Conservation (phyloP, 2,797 vertebrate species). For the Phoebastria nigripes region DNA sequence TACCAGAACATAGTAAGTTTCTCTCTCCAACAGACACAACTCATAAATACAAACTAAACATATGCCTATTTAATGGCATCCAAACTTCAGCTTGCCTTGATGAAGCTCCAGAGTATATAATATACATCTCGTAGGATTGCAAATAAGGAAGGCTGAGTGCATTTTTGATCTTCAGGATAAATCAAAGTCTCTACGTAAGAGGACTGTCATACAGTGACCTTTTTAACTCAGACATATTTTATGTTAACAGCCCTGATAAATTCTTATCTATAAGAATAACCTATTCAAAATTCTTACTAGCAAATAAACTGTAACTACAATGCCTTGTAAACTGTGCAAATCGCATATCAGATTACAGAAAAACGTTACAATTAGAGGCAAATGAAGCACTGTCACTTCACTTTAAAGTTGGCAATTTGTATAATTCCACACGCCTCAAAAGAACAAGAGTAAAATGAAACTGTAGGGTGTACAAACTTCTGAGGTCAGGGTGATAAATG, state of each 20-base stretch:
- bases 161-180: neutral
- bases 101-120: neutral
- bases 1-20: neutral
- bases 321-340: neutral
- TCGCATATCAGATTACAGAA: neutral
- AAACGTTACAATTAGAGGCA: neutral
- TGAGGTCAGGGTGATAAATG: slow-evolving; percentile 55
- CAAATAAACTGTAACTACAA: neutral
- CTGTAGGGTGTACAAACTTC: neutral
- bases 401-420: neutral
- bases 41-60: neutral
- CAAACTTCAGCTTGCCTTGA: neutral
- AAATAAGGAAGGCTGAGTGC: neutral
- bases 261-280: neutral
- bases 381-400: neutral
- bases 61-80: neutral
- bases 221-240: neutral
- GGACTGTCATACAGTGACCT: neutral
- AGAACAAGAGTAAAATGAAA: neutral
- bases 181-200: neutral
- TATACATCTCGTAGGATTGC: rapidly evolving
- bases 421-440: neutral
- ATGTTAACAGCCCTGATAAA: neutral
- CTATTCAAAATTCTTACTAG: neutral
- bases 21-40: neutral